phyloP scores from a whole-genome alignment of 2,797 vertebrate genomes.

The Clarias fuscus region DNA sequence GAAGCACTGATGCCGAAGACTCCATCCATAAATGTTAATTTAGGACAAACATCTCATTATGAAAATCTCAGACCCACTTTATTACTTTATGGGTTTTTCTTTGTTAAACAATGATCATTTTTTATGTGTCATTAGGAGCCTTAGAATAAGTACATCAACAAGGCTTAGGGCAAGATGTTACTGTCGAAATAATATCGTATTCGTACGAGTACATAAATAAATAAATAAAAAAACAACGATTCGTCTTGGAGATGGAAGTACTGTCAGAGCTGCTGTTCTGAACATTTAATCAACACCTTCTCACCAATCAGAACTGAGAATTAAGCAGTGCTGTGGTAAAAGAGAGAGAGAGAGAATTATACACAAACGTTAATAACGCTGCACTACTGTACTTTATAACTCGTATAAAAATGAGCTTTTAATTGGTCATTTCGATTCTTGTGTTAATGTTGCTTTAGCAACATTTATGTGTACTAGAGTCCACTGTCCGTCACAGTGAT shows the following conservation, averaged over 20 bases:
- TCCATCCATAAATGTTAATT: not conserved
- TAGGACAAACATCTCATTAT: not conserved
- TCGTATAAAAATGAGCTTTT: not conserved
- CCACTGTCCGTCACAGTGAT: slow-evolving; percentile 16
- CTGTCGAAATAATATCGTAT: not conserved
- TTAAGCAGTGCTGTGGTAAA: not conserved
- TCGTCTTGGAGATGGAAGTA: not conserved
- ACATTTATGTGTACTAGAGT: slow-evolving; percentile 21
- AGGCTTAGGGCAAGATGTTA: not conserved
- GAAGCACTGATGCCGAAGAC: not conserved
- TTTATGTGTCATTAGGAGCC: not conserved
- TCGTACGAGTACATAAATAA: not conserved
- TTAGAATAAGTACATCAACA: too few species aligned
- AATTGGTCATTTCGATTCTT: not conserved
- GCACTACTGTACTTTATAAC: not conserved
- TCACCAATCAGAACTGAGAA: not conserved
- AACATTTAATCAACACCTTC: not conserved
- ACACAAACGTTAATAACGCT: not conserved
- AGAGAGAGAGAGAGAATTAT: not conserved
- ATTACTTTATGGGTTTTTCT: not conserved
- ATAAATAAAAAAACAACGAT: not conserved
- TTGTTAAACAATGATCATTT: not conserved
- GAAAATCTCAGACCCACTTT: not conserved
- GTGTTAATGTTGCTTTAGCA: not conserved
- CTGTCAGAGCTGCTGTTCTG: not conserved